phyloP scores from a whole-genome alignment of 2,113 vertebrate genomes.

The Epinephelus fuscoguttatus region DNA sequence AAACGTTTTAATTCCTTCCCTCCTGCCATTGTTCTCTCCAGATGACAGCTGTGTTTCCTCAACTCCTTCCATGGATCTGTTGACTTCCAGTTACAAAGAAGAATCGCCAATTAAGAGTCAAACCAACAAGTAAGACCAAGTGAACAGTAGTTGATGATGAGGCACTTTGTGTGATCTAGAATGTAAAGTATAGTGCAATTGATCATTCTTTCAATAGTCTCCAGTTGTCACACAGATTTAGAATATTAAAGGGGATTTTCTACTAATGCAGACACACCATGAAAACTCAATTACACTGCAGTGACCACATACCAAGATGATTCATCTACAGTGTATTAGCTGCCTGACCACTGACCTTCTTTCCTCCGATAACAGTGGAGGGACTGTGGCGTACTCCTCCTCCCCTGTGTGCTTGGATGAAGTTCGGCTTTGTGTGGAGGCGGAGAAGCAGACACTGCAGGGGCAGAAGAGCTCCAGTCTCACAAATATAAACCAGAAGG shows the following conservation, averaged over 20 bases:
- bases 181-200: not conserved
- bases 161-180: not conserved
- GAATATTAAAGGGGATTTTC: not conserved
- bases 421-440: slow-evolving; percentile 85
- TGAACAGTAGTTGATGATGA: not conserved
- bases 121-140: slow-evolving; percentile 46
- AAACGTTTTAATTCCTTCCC: not conserved
- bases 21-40: slow-evolving; percentile 17
- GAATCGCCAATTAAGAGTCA: slow-evolving; percentile 50
- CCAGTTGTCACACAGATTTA: not conserved
- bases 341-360: slow-evolving; percentile 17
- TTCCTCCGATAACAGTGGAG: slow-evolving; percentile 31
- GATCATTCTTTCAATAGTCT: not conserved
- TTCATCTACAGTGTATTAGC: not conserved
- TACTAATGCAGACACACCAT: not conserved
- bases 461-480: slow-evolving; percentile 94
- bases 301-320: not conserved
- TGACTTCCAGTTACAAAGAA: slow-evolving; percentile 69
- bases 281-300: not conserved
- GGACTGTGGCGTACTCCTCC: slow-evolving; percentile 43
- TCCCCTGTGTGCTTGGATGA: slow-evolving; percentile 77
- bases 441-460: slow-evolving; percentile 80
- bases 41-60: slow-evolving; percentile 76
- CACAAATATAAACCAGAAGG: slow-evolving; percentile 91
- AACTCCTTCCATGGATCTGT: slow-evolving; percentile 56